phyloP scores from a whole-genome alignment of 2,888 invertebrate genomes.

The Chouioia cunea region DNA sequence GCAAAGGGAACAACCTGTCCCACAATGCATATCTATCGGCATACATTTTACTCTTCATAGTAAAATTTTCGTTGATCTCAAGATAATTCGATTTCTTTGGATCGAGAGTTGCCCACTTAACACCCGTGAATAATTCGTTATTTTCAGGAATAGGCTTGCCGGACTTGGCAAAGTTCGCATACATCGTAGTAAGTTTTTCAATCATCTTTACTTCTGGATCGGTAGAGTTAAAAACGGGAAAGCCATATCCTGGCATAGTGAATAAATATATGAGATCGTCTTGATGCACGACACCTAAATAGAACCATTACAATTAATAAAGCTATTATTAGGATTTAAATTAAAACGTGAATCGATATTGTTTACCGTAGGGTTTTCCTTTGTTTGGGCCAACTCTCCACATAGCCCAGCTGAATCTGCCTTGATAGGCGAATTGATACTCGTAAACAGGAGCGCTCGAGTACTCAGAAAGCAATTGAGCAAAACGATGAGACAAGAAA shows the following conservation, averaged over 20 bases:
- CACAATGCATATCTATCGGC: slow-evolving; percentile 55
- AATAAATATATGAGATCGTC: slow-evolving; percentile 71
- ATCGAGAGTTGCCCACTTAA: slow-evolving; percentile 59
- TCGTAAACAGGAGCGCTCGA: slow-evolving; percentile 74
- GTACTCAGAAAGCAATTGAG: slow-evolving; percentile 72
- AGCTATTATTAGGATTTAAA: no score
- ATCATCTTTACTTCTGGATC: slow-evolving; percentile 68
- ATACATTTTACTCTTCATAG: slow-evolving; percentile 62
- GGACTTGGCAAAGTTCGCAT: slow-evolving; percentile 67
- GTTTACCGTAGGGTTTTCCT: slow-evolving; percentile 67
- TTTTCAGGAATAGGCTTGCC: slow-evolving; percentile 70
- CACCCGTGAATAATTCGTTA: slow-evolving; percentile 60
- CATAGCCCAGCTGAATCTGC: slow-evolving; percentile 72
- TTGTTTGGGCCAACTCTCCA: slow-evolving; percentile 65
- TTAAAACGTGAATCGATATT: no score
- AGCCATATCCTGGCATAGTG: slow-evolving; percentile 55
- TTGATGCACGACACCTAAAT: slow-evolving; percentile 65
- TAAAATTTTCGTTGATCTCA: slow-evolving; percentile 64
- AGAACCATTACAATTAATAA: not conserved
- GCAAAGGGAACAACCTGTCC: not conserved
- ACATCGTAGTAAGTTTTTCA: slow-evolving; percentile 65
- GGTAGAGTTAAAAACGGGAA: slow-evolving; percentile 65
- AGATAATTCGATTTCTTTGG: slow-evolving; percentile 59
- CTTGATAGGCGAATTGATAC: slow-evolving; percentile 74
- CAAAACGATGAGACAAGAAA: slow-evolving; percentile 53